Conservation (phyloP, 2,797 vertebrate genomes). For the Loris lydekkerianus region DNA sequence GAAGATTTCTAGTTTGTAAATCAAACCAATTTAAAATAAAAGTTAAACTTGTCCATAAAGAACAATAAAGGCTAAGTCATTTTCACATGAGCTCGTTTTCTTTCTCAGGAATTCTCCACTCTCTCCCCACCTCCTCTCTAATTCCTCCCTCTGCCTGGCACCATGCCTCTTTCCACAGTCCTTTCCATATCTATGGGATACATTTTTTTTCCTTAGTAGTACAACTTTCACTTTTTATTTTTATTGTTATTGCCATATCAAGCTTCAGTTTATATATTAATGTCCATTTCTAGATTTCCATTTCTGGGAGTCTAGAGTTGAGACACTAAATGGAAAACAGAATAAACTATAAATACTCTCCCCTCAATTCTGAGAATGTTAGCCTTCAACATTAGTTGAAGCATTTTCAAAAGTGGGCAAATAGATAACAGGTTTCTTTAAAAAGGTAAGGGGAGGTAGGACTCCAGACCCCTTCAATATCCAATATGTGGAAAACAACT, state of each 20-base stretch:
- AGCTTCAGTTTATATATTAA: slow-evolving; percentile 37
- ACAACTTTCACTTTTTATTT: slow-evolving; percentile 27
- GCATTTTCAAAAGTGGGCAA: slow-evolving; percentile 10
- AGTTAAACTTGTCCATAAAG: slow-evolving; percentile 45
- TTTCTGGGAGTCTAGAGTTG: background rate
- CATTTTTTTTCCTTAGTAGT: slow-evolving; percentile 2
- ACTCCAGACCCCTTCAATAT: background rate
- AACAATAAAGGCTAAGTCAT: background rate
- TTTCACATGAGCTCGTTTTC: background rate
- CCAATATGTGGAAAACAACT: background rate
- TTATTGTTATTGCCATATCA: background rate
- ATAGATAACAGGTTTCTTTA: background rate
- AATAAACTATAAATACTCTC: background rate
- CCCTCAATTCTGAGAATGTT: background rate
- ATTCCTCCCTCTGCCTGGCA: background rate
- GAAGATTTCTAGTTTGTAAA: slow-evolving; percentile 38
- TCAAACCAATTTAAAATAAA: slow-evolving; percentile 34
- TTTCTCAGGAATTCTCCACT: background rate
- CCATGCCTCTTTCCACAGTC: background rate
- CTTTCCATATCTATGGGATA: background rate
- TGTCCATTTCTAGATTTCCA: background rate
- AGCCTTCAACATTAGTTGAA: background rate
- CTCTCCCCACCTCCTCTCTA: background rate
- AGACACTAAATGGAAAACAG: slow-evolving; percentile 30
- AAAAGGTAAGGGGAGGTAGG: background rate